Evolutionary conservation across 2,888 invertebrate species (phyloP).

Genomic region (Alviniconcha strummeri): DNA sequence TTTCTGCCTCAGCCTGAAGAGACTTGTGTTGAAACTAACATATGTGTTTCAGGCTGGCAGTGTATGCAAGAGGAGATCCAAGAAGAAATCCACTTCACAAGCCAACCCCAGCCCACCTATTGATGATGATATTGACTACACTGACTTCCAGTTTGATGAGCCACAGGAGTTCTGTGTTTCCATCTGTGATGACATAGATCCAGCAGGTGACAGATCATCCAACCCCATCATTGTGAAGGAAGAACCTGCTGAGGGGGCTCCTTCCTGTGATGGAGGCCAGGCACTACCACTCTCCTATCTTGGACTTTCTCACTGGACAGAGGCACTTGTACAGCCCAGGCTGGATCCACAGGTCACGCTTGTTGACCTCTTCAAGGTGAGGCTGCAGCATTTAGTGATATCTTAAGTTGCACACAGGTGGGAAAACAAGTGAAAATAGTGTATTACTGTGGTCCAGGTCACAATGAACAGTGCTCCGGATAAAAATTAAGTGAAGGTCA

Average conservation of each 20-base stretch:
- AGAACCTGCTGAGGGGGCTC: too few species aligned
- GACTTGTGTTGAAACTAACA: too few species aligned
- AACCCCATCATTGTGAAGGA: neutral
- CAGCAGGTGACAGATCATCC: too few species aligned
- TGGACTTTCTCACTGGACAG: constrained; percentile 24
- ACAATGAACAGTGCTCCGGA: too few species aligned
- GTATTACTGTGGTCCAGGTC: too few species aligned
- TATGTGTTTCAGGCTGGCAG: too few species aligned
- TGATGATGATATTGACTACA: constrained; percentile 18
- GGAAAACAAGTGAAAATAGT: too few species aligned
- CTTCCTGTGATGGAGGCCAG: neutral
- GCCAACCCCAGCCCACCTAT: neutral
- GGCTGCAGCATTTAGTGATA: too few species aligned
- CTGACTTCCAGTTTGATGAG: constrained; percentile 16
- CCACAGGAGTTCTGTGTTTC: constrained; percentile 7
- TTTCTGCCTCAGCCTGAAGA: too few species aligned
- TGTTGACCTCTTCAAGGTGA: constrained; percentile 23
- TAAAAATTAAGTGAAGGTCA: too few species aligned
- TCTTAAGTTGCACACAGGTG: too few species aligned
- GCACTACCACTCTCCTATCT: constrained; percentile 21
- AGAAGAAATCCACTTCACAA: neutral
- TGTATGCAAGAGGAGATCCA: neutral
- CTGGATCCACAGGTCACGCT: constrained; percentile 23
- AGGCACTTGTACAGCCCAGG: constrained; percentile 22
- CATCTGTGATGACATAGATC: neutral